Evolutionary conservation across 1,140 invertebrate genomes (phyloP).

Genomic region (Megalopta genalis): DNA sequence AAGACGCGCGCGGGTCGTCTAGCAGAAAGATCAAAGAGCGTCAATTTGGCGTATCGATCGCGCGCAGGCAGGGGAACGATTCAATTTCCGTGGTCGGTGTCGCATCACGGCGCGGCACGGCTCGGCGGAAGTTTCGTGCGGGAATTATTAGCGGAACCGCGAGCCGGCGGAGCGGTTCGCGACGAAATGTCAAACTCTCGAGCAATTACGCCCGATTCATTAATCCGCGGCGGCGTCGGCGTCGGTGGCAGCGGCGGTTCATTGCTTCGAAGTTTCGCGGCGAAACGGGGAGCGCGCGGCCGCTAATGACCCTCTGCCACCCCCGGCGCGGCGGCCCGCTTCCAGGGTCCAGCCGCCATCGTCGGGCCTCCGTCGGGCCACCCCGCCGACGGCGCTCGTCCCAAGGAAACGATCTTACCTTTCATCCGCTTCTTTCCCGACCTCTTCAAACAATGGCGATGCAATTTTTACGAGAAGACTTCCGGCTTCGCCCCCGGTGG

Average conservation of each 20-base stretch:
- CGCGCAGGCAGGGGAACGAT: background rate
- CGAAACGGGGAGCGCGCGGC: slow-evolving; percentile 24
- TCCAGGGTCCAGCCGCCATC: too few species aligned
- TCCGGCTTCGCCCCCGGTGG: slow-evolving; percentile 17
- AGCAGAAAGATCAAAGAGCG: too few species aligned
- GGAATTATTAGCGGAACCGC: slow-evolving; percentile 38
- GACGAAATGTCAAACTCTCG: slow-evolving; percentile 53
- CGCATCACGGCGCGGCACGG: background rate
- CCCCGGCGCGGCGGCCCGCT: background rate
- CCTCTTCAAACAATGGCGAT: slow-evolving; percentile 42
- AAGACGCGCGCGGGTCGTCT: too few species aligned
- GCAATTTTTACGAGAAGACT: slow-evolving; percentile 50
- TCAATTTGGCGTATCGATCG: too few species aligned
- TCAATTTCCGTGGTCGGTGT: slow-evolving; percentile 5
- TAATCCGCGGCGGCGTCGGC: slow-evolving; percentile 14
- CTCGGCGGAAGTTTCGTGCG: slow-evolving; percentile 3
- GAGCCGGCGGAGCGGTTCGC: slow-evolving; percentile 25
- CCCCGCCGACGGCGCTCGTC: background rate
- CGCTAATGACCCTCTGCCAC: slow-evolving; percentile 37
- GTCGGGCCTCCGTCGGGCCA: too few species aligned
- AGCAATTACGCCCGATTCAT: slow-evolving; percentile 51
- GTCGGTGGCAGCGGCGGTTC: slow-evolving; percentile 13
- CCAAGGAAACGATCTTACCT: slow-evolving; percentile 47
- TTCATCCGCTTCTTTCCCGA: slow-evolving; percentile 35
- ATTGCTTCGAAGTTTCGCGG: slow-evolving; percentile 49